Percentiles rank a stretch among this genome's conserved stretches.
These are phyloP conservation scores for Lethrus apterus DNA, from an alignment of 1,140 invertebrate genomes.

Conservation along the genomic window DNA sequence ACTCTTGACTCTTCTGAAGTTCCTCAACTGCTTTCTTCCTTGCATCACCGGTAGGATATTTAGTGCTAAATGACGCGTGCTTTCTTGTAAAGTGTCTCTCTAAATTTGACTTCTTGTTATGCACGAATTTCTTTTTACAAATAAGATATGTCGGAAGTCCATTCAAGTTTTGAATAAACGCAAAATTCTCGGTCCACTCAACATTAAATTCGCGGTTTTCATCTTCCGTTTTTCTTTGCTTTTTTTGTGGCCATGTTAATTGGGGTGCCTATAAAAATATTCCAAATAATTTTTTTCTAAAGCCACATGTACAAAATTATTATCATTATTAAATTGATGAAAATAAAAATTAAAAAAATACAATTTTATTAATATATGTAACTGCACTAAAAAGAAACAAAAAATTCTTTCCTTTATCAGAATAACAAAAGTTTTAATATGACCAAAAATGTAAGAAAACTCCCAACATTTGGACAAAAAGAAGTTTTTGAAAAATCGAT, in stretches of 20 bases:
- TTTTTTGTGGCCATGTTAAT: slow-evolving; percentile 20
- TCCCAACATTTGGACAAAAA: too few relatives aligned
- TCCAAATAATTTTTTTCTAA: too few relatives aligned
- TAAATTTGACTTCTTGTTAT: slow-evolving; percentile 30
- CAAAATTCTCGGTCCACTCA: slow-evolving; percentile 25
- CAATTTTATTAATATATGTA: too few relatives aligned
- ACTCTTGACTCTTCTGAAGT: slow-evolving; percentile 25
- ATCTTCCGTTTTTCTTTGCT: slow-evolving; percentile 25
- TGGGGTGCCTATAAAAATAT: not conserved
- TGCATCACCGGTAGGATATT: not conserved
- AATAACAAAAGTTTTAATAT: too few relatives aligned
- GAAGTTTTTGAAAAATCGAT: too few relatives aligned
- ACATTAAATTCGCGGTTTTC: slow-evolving; percentile 26
- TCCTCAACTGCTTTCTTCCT: slow-evolving; percentile 29
- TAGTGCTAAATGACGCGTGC: not conserved
- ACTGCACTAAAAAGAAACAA: too few relatives aligned
- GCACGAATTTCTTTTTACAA: slow-evolving; percentile 22
- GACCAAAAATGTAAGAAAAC: too few relatives aligned
- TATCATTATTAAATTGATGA: too few relatives aligned
- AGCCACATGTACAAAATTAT: too few relatives aligned
- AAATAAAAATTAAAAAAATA: too few relatives aligned
- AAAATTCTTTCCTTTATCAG: too few relatives aligned
- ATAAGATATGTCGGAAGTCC: slow-evolving; percentile 24
- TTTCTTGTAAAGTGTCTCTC: slow-evolving; percentile 31
- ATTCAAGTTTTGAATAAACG: slow-evolving; percentile 22